Evolutionary conservation across 2,113 vertebrate genomes (phyloP), one percentile per base, ranked within the genome.

Genomic region (Salvelinus fontinalis): DNA sequence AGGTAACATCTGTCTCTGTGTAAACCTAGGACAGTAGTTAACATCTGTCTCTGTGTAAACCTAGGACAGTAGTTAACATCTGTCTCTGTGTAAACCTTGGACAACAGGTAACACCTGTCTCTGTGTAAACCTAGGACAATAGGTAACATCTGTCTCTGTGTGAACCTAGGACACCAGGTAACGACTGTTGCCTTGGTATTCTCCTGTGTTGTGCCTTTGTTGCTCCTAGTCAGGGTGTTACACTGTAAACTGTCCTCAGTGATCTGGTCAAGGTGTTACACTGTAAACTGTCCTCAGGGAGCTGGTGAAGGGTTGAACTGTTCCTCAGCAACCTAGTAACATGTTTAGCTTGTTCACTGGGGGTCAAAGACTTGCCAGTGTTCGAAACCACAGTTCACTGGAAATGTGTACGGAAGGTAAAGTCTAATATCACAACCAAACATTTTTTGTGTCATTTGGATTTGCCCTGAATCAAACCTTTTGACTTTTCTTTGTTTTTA

Each of bases 351-450:
- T 54, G 3, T 18, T 67, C 65, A 54, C 24, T 11, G 24, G 65
- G 26, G 81, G 71, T 68, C 54, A 49, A 29, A 81, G 27, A 57
- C 64, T 75, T 62, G 66, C 65, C 73, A 48, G 51, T 54, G 67
- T 70, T 75, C 62, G 51, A 16, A 59, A 18, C 34, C 67, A 74
- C 18, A 78, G 31, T 18, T n/a, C 54, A 14, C 79, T 44, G 66
- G 72, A 78, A 78, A 74, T 80, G 64, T 3, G 69, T 74, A 13
- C 26, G 44, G 54, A 86, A 86, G 87, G 87, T 87, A 85, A 88
- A 85, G 79, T 67, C 44, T 54, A 57, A 44, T 5, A 68, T 27
- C 66, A 51, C 29, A 49, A 71, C 6, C 69, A 77, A 26, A 59
- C 26, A 0, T 72, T 69, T 77, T 77, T 57, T 12, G 24, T 66